phyloP scores from a whole-genome alignment of 2,888 invertebrate species.

The Magallana nippona region DNA sequence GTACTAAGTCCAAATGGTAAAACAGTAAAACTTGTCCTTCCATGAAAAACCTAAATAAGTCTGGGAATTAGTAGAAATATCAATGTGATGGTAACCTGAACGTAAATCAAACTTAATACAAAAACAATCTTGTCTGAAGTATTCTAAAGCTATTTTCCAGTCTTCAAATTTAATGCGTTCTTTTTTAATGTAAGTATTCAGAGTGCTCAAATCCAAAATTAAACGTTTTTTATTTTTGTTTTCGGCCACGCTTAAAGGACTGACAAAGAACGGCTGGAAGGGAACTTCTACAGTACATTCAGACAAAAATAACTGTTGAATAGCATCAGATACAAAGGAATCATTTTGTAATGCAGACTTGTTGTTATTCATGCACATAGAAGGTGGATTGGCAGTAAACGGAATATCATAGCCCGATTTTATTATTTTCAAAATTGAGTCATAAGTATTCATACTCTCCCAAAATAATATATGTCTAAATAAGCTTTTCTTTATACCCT shows the following conservation, averaged over 20 bases:
- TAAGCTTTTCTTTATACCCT: constrained; percentile 37
- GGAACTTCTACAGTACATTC: constrained; percentile 37
- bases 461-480: constrained; percentile 28
- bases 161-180: constrained; percentile 51
- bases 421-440: constrained; percentile 22
- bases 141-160: constrained; percentile 51
- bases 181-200: constrained; percentile 48
- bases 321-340: constrained; percentile 17
- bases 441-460: constrained; percentile 30
- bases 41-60: constrained; percentile 47
- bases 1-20: constrained; percentile 48
- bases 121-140: constrained; percentile 48
- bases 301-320: constrained; percentile 21
- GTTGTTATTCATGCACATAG: constrained; percentile 34
- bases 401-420: constrained; percentile 38
- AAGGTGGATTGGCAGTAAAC: constrained; percentile 6
- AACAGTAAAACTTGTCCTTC: constrained; percentile 47
- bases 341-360: constrained; percentile 25
- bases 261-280: constrained; percentile 41
- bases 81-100: constrained; percentile 48
- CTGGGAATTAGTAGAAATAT: constrained; percentile 39
- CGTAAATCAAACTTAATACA: constrained; percentile 50
- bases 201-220: constrained; percentile 46
- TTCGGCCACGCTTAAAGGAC: constrained; percentile 39
- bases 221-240: constrained; percentile 43